Evolutionary conservation across 2,797 vertebrate species (phyloP).

Genomic region (Micrastur ruficollis): DNA sequence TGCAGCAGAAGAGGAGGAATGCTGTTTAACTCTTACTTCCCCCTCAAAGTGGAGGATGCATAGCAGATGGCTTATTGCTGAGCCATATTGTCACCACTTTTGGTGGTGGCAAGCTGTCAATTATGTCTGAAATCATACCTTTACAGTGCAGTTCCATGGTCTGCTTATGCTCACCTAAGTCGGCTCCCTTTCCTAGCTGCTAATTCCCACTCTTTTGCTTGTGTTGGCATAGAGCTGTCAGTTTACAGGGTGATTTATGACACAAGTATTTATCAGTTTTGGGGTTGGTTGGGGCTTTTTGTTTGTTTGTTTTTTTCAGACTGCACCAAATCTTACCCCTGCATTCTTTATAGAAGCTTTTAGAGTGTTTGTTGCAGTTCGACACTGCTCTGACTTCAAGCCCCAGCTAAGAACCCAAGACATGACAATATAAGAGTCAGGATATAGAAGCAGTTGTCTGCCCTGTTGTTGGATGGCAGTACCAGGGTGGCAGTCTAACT

Average conservation of each 20-base stretch:
- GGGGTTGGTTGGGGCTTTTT: neutral
- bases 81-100: neutral
- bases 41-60: neutral
- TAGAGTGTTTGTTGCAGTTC: neutral
- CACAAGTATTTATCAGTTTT: neutral
- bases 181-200: neutral
- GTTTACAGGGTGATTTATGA: neutral
- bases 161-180: neutral
- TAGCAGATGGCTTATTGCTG: neutral
- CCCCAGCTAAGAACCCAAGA: neutral
- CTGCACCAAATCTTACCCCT: neutral
- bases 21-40: neutral
- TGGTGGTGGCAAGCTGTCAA: neutral
- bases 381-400: neutral
- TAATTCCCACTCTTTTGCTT: neutral
- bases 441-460: neutral
- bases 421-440: neutral
- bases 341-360: neutral
- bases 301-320: neutral
- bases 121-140: neutral
- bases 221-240: neutral
- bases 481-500: neutral
- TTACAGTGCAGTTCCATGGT: neutral
- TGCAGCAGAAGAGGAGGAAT: neutral
- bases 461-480: neutral